phyloP scores from a whole-genome alignment of 2,797 vertebrate species.

The Synaphobranchus kaupii region DNA sequence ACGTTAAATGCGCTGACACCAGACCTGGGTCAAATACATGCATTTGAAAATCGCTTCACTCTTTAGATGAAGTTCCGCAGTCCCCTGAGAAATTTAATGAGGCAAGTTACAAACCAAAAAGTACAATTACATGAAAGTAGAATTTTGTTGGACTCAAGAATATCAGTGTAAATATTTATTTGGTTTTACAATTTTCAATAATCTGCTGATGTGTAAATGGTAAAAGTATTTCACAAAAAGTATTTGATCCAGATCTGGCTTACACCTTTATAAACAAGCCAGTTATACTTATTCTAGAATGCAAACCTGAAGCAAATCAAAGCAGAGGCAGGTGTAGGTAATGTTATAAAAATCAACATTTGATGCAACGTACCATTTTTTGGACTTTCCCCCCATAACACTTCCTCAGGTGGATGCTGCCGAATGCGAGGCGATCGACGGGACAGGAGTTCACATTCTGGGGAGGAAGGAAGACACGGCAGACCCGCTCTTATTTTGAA shows the following conservation, averaged over 20 bases:
- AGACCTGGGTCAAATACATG: neutral
- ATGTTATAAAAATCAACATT: neutral
- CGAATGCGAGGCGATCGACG: conserved; percentile 88
- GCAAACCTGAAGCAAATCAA: neutral
- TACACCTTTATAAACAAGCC: neutral
- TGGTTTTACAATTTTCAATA: neutral
- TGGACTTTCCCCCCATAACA: conserved; percentile 85
- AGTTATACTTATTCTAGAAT: neutral
- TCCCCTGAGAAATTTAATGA: neutral
- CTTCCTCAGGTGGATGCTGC: conserved; percentile 83
- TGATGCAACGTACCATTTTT: conserved; percentile 77
- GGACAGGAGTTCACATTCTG: conserved; percentile 98
- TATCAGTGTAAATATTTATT: no score
- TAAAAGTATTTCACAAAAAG: neutral
- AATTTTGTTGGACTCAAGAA: neutral
- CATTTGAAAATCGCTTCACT: neutral
- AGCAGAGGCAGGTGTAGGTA: neutral
- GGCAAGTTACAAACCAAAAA: neutral
- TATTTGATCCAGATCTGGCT: neutral
- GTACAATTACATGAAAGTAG: neutral
- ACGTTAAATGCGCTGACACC: neutral
- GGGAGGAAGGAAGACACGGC: neutral
- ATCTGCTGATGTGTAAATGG: neutral
- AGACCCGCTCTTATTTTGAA: neutral
- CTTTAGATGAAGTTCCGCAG: neutral